A percentile compares a stretch with the other conserved stretches of the same genome.
These are phyloP conservation scores for Talpa occidentalis DNA, from an alignment of 2,113 vertebrate species.

Conservation along the genomic window DNA sequence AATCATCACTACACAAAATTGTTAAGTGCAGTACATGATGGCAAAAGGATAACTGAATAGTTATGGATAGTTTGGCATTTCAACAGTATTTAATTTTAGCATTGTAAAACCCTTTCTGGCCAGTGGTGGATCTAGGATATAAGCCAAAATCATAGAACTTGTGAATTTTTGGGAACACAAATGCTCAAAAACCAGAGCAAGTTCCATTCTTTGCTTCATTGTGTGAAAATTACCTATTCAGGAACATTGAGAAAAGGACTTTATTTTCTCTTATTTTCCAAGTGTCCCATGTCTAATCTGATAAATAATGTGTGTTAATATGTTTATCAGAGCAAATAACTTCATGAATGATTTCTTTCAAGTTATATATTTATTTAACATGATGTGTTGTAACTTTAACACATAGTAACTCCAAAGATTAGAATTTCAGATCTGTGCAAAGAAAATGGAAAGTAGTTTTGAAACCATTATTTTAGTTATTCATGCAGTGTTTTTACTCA, in stretches of 20 bases:
- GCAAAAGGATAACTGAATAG: not conserved
- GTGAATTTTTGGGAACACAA: not conserved
- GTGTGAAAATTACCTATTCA: not conserved
- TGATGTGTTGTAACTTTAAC: not conserved
- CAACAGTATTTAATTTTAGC: constrained; percentile 30
- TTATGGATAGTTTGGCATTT: constrained; percentile 7
- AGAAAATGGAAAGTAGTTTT: constrained; percentile 24
- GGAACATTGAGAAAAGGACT: not conserved
- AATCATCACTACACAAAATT: not conserved
- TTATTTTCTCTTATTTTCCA: not conserved
- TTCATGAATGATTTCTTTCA: not conserved
- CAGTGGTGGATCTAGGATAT: not conserved
- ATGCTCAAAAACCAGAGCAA: not conserved
- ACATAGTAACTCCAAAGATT: not conserved
- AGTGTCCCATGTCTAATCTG: constrained; percentile 1
- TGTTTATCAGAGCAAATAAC: not conserved
- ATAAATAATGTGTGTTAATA: not conserved
- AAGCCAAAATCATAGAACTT: not conserved
- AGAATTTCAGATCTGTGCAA: not conserved
- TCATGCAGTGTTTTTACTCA: not conserved
- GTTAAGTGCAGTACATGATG: not conserved
- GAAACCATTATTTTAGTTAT: not conserved
- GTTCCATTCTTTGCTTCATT: not conserved
- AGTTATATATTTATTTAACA: not conserved
- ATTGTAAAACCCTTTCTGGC: not conserved